phyloP scores from a whole-genome alignment of 2,797 vertebrate genomes.

The Falco novaeseelandiae region DNA sequence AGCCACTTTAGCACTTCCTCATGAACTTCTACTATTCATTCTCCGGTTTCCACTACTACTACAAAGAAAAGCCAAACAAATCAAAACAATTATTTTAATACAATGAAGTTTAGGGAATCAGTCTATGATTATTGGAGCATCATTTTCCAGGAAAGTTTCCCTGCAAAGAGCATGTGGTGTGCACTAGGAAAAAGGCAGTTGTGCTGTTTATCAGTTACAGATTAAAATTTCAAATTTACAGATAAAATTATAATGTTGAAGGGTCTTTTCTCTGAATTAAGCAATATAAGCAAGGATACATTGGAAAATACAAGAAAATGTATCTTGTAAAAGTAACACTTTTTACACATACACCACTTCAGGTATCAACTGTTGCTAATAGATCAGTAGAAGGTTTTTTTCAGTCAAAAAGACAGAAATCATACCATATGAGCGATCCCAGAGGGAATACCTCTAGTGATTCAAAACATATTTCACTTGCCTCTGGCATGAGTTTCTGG shows the following conservation, averaged over 20 bases:
- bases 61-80: neutral
- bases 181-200: neutral
- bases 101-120: neutral
- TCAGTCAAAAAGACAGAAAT: slow-evolving; percentile 68
- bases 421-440: slow-evolving; percentile 32
- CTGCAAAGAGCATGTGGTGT: neutral
- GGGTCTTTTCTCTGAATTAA: neutral
- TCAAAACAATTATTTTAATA: neutral
- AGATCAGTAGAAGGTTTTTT: slow-evolving; percentile 56
- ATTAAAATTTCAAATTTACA: neutral
- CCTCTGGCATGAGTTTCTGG: slow-evolving; percentile 56
- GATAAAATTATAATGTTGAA: neutral
- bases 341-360: neutral
- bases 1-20: neutral
- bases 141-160: neutral
- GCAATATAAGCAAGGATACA: neutral
- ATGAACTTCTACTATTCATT: neutral
- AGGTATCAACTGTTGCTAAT: slow-evolving; percentile 46
- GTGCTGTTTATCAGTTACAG: neutral
- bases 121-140: neutral
- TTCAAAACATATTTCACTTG: slow-evolving; percentile 66
- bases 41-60: neutral
- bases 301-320: neutral
- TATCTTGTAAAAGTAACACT: neutral
- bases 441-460: slow-evolving; percentile 60